phyloP scores from a whole-genome alignment of 2,888 invertebrate species.

The Rhopalosiphum nymphaeae region DNA sequence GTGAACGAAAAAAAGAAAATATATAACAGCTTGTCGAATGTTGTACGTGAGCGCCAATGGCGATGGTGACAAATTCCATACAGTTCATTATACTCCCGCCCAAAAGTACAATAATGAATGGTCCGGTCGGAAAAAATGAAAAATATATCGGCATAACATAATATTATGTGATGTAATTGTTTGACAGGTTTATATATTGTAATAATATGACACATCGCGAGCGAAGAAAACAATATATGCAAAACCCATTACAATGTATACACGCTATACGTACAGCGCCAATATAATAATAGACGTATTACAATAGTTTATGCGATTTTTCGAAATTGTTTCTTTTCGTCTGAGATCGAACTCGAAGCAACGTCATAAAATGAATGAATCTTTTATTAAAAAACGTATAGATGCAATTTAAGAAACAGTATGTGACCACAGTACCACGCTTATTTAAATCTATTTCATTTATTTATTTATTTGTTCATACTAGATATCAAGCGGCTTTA shows the following conservation, averaged over 20 bases:
- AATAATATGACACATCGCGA: conserved; percentile 1
- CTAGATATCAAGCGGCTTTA: too few species aligned
- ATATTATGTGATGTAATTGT: conserved; percentile 48
- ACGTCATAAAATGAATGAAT: neutral
- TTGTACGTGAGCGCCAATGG: neutral
- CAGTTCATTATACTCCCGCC: conserved; percentile 63
- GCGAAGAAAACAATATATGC: conserved; percentile 31
- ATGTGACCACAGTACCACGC: neutral
- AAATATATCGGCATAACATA: conserved; percentile 13
- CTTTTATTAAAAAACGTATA: neutral
- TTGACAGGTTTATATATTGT: conserved; percentile 43
- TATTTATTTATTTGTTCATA: too few species aligned
- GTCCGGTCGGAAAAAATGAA: conserved; percentile 26
- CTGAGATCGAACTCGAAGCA: neutral
- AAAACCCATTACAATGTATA: conserved; percentile 10
- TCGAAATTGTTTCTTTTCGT: neutral
- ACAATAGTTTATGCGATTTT: neutral
- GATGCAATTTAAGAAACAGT: neutral
- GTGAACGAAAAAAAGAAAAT: conserved; percentile 29
- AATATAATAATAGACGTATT: neutral
- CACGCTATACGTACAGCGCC: neutral
- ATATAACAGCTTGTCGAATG: conserved; percentile 48
- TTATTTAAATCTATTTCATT: neutral
- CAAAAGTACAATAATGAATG: conserved; percentile 16
- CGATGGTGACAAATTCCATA: conserved; percentile 61